phyloP scores from a whole-genome alignment of 2,888 invertebrate genomes.

The Mesochorus sp. region DNA sequence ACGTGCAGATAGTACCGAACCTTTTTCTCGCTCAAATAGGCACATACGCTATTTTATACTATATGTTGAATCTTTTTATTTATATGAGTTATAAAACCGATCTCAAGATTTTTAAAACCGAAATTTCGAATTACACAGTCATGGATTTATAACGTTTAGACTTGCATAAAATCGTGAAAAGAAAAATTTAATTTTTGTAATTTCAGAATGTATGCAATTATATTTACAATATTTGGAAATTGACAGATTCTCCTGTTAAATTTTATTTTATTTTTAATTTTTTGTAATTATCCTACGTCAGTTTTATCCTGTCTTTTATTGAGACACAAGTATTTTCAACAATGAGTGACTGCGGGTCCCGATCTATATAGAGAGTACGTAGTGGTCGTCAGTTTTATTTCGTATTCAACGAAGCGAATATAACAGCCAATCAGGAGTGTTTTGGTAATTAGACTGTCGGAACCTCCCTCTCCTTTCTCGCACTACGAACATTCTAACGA shows the following conservation, averaged over 20 bases:
- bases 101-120: too few species aligned
- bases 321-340: constrained; percentile 16
- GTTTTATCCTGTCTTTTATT: too few species aligned
- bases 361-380: constrained; percentile 5
- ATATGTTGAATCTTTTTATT: too few species aligned
- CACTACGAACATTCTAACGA: constrained; percentile 67
- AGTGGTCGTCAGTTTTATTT: constrained; percentile 38
- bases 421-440: constrained; percentile 68
- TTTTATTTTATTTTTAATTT: background rate
- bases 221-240: too few species aligned
- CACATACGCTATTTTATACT: too few species aligned
- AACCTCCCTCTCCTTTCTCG: constrained; percentile 36
- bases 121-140: too few species aligned
- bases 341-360: constrained; percentile 11
- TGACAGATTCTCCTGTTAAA: background rate
- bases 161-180: too few species aligned
- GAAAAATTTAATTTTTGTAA: too few species aligned
- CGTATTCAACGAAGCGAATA: constrained; percentile 63
- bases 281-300: background rate
- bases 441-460: constrained; percentile 70
- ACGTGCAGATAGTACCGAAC: background rate
- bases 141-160: too few species aligned
- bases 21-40: background rate
- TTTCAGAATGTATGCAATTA: too few species aligned
- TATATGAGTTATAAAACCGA: too few species aligned